Evolutionary conservation across 2,113 vertebrate genomes (phyloP), one percentile per base, ranked within the genome.

Genomic region (Meles meles): DNA sequence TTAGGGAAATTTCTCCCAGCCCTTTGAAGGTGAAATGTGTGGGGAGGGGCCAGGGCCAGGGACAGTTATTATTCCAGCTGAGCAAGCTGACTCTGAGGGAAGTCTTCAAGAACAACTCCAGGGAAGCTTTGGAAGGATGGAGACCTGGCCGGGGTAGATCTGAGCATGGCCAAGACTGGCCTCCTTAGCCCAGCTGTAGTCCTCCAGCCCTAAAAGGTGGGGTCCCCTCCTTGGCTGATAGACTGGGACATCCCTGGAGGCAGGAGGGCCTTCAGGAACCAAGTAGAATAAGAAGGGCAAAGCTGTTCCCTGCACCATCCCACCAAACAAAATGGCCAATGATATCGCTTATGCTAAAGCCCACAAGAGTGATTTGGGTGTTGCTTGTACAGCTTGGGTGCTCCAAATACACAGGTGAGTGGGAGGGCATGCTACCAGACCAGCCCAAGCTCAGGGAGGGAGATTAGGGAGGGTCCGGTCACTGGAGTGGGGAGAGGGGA

Each of bases 11-110:
- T 98, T 98, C 97, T 98, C 90, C 94, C 72, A 95, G 96, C 94
- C 94, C 94, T 98, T 94, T 97, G 98, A 98, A 98, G 97, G 97
- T 98, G 98, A 98, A 98, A 98, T 98, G 97, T 95, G 79, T 97
- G 94, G 96, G 98, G 98, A 97, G 97, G 97, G 97, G 95, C 83
- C 61, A 87, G 88, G 97, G 71, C 95, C 90, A 95, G 94, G 96
- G 97, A 91, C 88, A 93, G 96, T 97, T 98, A 98, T 98, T 98
- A 98, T 95, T 98, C 98, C 97, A 97, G 91, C 67, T 97, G 95
- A 95, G 83, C 90, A 87, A 91, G 95, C 94, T 80, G 88, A 87
- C 71, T 96, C 88, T 7, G 52, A 91, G 89, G 95, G 55, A 94
- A 90, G 96, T 81, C 67, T 92, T 91, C 6, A 20, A 77, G 93